Evolutionary conservation across 2,888 invertebrate species (phyloP).

Genomic region (Caenorhabditis sp.): DNA sequence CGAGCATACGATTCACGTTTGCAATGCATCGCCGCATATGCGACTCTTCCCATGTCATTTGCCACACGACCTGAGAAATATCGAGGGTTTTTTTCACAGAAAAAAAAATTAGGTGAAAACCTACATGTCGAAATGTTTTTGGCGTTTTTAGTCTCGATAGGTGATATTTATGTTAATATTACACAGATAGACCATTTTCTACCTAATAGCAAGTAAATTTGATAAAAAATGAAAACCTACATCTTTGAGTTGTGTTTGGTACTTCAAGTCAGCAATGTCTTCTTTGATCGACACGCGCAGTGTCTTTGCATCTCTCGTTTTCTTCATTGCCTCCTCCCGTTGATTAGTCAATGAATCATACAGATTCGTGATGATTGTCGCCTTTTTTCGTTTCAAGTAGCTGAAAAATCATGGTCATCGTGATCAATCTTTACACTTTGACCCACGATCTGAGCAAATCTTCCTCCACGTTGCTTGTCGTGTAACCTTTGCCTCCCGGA

Average conservation of each 20-base stretch:
- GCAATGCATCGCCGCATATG: conserved; percentile 75
- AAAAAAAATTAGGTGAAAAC: too few species aligned
- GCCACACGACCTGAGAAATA: conserved; percentile 71
- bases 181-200: too few species aligned
- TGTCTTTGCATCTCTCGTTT: conserved; percentile 59
- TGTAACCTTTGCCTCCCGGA: conserved; percentile 25
- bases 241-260: conserved; percentile 70
- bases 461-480: conserved; percentile 56
- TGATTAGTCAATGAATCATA: conserved; percentile 54
- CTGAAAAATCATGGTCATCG: conserved; percentile 27
- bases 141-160: too few species aligned
- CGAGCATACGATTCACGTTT: conserved; percentile 70
- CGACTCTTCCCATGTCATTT: conserved; percentile 76
- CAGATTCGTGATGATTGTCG: conserved; percentile 53
- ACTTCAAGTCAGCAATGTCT: conserved; percentile 72
- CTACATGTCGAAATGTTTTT: too few species aligned
- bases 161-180: too few species aligned
- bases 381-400: conserved; percentile 61
- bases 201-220: too few species aligned
- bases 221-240: too few species aligned
- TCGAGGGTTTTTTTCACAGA: not conserved
- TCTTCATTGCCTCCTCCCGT: conserved; percentile 70
- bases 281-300: conserved; percentile 69
- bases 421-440: not conserved
- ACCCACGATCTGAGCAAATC: conserved; percentile 62